A percentile compares a stretch with the other conserved stretches of the same genome.
Conservation (phyloP, 2,113 vertebrate genomes). For the Puffinus mauretanicus region DNA sequence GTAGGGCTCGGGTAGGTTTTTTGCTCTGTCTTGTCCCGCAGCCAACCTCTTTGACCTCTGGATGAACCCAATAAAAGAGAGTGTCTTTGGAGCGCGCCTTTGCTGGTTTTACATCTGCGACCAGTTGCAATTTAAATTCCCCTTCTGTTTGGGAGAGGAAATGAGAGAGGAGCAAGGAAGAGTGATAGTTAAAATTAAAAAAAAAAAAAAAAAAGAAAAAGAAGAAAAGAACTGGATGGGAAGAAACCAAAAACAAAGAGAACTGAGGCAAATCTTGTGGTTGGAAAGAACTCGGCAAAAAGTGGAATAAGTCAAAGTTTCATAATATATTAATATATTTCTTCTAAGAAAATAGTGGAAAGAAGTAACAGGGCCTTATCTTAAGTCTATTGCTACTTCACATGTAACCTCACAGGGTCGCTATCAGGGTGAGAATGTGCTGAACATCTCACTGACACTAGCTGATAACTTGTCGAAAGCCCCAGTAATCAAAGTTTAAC, state of each 20-base stretch:
- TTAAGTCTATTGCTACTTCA: neutral
- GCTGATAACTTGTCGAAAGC: neutral
- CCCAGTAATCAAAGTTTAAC: neutral
- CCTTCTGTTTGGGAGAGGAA: neutral
- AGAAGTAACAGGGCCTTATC: neutral
- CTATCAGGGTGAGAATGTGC: neutral
- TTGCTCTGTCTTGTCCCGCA: neutral
- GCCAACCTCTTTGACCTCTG: constrained; percentile 57
- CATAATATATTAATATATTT: neutral
- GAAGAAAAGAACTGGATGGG: neutral
- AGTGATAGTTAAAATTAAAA: neutral
- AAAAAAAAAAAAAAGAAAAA: too few relatives aligned
- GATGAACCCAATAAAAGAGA: constrained; percentile 39
- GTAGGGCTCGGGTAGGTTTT: neutral
- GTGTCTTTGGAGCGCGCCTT: neutral
- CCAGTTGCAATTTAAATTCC: constrained; percentile 30
- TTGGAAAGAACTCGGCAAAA: neutral
- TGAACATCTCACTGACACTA: neutral
- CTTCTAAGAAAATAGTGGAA: neutral
- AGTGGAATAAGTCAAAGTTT: neutral
- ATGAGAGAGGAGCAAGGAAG: neutral
- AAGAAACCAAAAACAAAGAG: neutral
- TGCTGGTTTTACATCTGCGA: neutral
- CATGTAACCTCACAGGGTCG: neutral
- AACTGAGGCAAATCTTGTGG: neutral